phyloP scores from a whole-genome alignment of 2,113 vertebrate genomes.

The Dromas ardeola region DNA sequence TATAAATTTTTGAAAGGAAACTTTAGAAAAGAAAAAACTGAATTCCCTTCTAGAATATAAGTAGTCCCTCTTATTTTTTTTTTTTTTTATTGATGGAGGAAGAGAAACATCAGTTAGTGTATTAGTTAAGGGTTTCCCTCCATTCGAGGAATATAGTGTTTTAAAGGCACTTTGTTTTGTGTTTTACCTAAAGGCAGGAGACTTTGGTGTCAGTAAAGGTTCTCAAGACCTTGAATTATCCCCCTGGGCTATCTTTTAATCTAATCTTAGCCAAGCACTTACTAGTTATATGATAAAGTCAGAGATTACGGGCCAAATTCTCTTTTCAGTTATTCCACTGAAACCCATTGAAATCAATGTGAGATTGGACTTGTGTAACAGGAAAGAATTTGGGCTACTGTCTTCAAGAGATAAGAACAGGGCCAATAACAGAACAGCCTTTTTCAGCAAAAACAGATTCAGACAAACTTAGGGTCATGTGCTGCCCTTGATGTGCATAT shows the following conservation, averaged over 20 bases:
- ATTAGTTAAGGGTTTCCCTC: neutral
- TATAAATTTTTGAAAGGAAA: neutral
- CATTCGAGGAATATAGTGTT: neutral
- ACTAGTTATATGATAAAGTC: slow-evolving; percentile 11
- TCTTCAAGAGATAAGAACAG: slow-evolving; percentile 46
- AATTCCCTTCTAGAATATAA: neutral
- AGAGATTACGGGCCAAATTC: slow-evolving; percentile 56
- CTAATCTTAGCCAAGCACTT: slow-evolving; percentile 56
- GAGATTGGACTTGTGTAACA: slow-evolving; percentile 44
- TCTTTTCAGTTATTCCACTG: slow-evolving; percentile 34
- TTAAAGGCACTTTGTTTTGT: neutral
- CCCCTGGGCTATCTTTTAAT: slow-evolving; percentile 42
- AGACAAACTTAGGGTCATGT: neutral
- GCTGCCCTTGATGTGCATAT: slow-evolving; percentile 6
- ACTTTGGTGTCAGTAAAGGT: neutral
- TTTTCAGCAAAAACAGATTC: neutral
- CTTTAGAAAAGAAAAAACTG: neutral
- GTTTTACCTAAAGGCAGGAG: neutral
- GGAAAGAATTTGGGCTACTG: slow-evolving; percentile 39
- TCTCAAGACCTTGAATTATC: slow-evolving; percentile 48
- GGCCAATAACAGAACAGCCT: slow-evolving; percentile 28
- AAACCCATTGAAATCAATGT: slow-evolving; percentile 59
- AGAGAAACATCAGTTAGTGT: neutral
- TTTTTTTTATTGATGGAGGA: neutral
- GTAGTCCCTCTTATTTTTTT: neutral